Percentiles rank a stretch among this genome's conserved stretches.
Conservation (phyloP, 2,113 vertebrate genomes). For the Bos taurus region DNA sequence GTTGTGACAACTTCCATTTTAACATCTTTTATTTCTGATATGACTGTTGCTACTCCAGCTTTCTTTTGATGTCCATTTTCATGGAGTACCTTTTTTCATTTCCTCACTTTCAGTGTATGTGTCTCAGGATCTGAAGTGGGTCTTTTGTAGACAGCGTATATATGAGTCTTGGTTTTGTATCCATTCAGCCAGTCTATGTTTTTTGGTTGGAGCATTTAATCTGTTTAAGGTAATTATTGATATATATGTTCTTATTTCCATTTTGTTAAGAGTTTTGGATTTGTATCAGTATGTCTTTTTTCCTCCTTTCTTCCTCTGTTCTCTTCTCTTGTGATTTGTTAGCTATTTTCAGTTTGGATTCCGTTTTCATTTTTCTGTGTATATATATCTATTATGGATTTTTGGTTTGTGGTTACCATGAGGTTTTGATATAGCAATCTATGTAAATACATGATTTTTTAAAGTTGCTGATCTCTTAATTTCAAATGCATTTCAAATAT, state of each 20-base stretch:
- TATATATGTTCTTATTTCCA: not conserved
- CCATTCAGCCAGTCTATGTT: not conserved
- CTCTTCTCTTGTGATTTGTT: not conserved
- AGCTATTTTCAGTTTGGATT: not conserved
- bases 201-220: not conserved
- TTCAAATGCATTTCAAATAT: not conserved
- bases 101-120: not conserved
- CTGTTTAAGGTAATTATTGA: not conserved
- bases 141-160: not conserved
- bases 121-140: not conserved
- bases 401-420: not conserved
- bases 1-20: not conserved
- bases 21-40: not conserved
- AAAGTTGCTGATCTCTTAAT: not conserved
- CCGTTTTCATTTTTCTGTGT: not conserved
- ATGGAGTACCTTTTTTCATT: not conserved
- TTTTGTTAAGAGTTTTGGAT: not conserved
- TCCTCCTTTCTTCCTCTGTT: not conserved
- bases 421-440: not conserved
- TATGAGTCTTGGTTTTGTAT: not conserved
- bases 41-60: not conserved
- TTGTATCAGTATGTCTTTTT: not conserved
- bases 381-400: not conserved
- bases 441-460: not conserved
- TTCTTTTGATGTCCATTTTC: not conserved